These are phyloP conservation scores for Drosophila lowei DNA, from an alignment of 1,140 invertebrate genomes.

Conservation along the genomic window DNA sequence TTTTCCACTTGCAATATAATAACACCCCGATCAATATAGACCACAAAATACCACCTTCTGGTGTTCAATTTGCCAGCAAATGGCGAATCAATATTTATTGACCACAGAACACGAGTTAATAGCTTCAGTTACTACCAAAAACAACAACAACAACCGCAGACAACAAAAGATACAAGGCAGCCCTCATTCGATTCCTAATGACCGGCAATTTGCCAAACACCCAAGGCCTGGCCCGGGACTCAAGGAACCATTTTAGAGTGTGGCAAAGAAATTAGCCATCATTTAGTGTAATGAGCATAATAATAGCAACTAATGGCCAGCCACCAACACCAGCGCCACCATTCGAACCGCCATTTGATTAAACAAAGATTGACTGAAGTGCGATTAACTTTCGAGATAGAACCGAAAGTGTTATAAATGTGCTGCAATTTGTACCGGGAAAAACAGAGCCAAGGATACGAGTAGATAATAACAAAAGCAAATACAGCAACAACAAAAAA, in stretches of 20 bases:
- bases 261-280: slow-evolving; percentile 77
- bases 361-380: slow-evolving; percentile 76
- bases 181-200: slow-evolving; percentile 47
- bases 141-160: slow-evolving; percentile 4
- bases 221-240: slow-evolving; percentile 4
- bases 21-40: too few species aligned
- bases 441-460: slow-evolving; percentile 7
- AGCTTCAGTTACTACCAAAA: slow-evolving; percentile 14
- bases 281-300: slow-evolving; percentile 77
- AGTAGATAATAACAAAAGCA: slow-evolving; percentile 54
- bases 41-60: background rate
- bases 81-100: slow-evolving; percentile 23
- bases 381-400: slow-evolving; percentile 54
- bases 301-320: slow-evolving; percentile 71
- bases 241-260: slow-evolving; percentile 65
- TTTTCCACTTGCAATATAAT: too few species aligned
- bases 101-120: slow-evolving; percentile 31
- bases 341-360: slow-evolving; percentile 52
- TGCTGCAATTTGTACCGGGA: slow-evolving; percentile 52
- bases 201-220: slow-evolving; percentile 69
- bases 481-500: slow-evolving; percentile 10
- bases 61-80: background rate
- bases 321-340: slow-evolving; percentile 1
- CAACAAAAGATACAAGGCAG: background rate
- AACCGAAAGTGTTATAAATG: slow-evolving; percentile 73